Evolutionary conservation across 2,888 invertebrate genomes (phyloP).

Genomic region (Macrosiphum euphorbiae): DNA sequence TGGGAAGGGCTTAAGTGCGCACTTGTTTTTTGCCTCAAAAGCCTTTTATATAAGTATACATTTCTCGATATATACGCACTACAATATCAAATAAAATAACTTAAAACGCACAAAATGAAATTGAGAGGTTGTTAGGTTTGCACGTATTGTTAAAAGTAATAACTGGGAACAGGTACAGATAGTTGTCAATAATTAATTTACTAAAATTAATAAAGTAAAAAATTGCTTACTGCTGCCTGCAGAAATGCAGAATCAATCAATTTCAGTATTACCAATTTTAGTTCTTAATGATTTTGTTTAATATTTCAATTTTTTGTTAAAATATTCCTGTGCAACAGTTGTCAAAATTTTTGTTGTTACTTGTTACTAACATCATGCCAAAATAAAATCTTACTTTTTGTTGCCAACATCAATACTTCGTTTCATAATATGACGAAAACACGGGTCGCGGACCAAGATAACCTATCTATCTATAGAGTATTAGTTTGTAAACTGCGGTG

Average conservation of each 20-base stretch:
- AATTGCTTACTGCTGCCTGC: conserved; percentile 21
- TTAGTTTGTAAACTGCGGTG: no score
- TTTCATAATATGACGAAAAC: neutral
- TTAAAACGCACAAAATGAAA: neutral
- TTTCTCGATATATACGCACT: neutral
- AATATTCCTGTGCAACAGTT: conserved; percentile 64
- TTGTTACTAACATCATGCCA: conserved; percentile 45
- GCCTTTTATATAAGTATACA: conserved; percentile 34
- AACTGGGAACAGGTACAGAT: neutral
- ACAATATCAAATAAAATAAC: neutral
- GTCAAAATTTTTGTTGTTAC: conserved; percentile 59
- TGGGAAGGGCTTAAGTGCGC: conserved; percentile 35
- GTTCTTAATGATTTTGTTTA: conserved; percentile 60
- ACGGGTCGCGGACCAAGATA: no score
- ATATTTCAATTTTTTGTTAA: conserved; percentile 55
- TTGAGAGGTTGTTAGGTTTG: no score
- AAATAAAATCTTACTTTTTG: neutral
- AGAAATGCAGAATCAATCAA: conserved; percentile 56
- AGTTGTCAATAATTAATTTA: conserved; percentile 44
- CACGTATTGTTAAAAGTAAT: neutral
- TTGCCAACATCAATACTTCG: neutral
- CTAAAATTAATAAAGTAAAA: conserved; percentile 2
- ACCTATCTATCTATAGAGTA: no score
- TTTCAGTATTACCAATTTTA: conserved; percentile 64
- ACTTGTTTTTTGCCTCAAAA: conserved; percentile 45